A percentile compares a stretch with the other conserved stretches of the same genome.
Evolutionary conservation across 2,888 invertebrate genomes (phyloP).

Genomic region (Archaeoteleia sp.): DNA sequence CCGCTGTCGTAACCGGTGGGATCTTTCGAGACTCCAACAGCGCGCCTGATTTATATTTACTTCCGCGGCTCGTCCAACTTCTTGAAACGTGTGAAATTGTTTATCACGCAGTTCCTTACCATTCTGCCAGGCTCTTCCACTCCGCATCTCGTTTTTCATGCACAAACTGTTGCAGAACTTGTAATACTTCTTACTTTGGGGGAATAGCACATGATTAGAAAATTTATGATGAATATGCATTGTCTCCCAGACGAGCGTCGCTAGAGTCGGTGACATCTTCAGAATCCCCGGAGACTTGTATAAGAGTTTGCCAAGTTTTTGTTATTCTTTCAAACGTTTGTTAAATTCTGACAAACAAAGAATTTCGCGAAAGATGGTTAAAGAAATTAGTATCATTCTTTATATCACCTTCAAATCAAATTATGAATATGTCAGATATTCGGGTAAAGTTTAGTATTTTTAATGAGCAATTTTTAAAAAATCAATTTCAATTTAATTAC

Average conservation of each 20-base stretch:
- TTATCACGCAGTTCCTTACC: constrained; percentile 36
- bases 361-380: too few species aligned
- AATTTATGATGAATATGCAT: constrained; percentile 46
- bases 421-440: too few species aligned
- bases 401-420: too few species aligned
- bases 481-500: background rate
- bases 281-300: background rate
- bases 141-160: constrained; percentile 34
- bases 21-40: constrained; percentile 48
- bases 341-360: background rate
- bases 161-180: constrained; percentile 45
- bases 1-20: constrained; percentile 47
- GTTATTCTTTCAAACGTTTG: constrained; percentile 20
- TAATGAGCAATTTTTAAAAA: too few species aligned
- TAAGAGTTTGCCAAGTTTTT: constrained; percentile 6
- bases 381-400: too few species aligned
- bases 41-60: constrained; percentile 53
- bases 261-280: too few species aligned
- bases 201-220: constrained; percentile 26
- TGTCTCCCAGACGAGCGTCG: constrained; percentile 10
- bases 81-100: constrained; percentile 51
- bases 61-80: constrained; percentile 52
- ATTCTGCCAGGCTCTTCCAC: constrained; percentile 9
- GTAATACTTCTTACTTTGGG: constrained; percentile 37
- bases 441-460: too few species aligned